Evolutionary conservation across 1,140 invertebrate species (phyloP), one percentile per base, ranked within the genome.

Genomic region (Drosophila lini): DNA sequence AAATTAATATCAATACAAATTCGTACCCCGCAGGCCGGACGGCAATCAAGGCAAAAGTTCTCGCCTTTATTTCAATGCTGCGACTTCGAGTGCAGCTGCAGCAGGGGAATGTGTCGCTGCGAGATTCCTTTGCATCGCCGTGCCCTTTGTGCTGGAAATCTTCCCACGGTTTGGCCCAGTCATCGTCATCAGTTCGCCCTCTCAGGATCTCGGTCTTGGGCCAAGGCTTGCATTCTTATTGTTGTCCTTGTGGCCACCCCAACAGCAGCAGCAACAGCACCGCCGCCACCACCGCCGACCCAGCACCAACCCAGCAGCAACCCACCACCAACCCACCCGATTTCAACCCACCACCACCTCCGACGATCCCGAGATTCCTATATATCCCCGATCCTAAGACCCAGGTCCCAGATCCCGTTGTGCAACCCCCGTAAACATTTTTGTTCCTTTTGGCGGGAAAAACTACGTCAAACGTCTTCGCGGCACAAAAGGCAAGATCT

Each of bases 101-200:
- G 84, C 83, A 77, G 36, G 45, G 74, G 71, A 84, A 85, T 85
- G 68, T 84, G 52, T 55, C 58, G 41, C 53, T 68, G 67, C 32
- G 1, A 59, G 65, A 86, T 79, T 70, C 77, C 61, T 47, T 45
- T 8, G 48, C 68, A 53, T 25, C 8, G 52, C 52, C 9, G n/a
- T 22, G 52, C 52, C 52, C 62, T 77, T 90, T 88, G 84, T 89
- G 55, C 50, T 65, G 60, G 42, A 80, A 91, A 91, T 91, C 83
- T 91, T 91, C 88, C 88, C 88, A 91, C 88, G 88, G 88, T 88
- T 74, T 75, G 60, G 76, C 73, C 82, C 67, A 79, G 75, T 78
- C 80, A 74, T 81, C 48, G n/a, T 28, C 13, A 32, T 10, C 48
- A 36, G 31, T 36, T 71, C 65, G 53, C 52, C 81, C 69, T 85